Base-by-base conservation (phyloP, 2,797 vertebrate species). In the Stomatorhinus walkeri region DNA sequence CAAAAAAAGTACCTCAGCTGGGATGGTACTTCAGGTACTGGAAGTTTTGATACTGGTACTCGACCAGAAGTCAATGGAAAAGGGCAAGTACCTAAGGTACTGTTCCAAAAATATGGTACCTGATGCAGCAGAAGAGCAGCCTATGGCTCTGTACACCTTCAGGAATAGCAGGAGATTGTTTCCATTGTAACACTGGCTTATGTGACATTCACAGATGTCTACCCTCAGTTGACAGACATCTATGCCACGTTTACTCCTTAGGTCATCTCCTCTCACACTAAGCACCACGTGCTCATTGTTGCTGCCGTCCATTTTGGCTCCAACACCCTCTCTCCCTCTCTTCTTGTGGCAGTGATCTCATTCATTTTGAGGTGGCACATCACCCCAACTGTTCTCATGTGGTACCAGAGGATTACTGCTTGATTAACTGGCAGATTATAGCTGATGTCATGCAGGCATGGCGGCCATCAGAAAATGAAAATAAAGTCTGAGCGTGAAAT, bases 91-190 rank as follows among this genome's bases (percentile, higher is more conserved):
- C 22, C 22, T 0, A 64, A 12, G 28, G 59, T 24, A 64, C 59
- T 3, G 59, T 10, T 3, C 22, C 22, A 28, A n/a, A 56, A n/a
- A n/a, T n/a, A 56, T 56, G 54, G 54, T n/a, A 56, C 19, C 19
- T n/a, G 22, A 24, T 64, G 59, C 59, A 64, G 22, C 12, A 8
- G 22, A 64, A 64, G 24, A 64, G 59, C 59, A 24, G 22, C 22
- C 22, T 24, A 64, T 4, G 22, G 54, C 87, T 54, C 40, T 76
- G 40, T 88, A 72, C 90, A 91, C 90, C 89, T 54, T 22, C 14
- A 51, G 46, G 51, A 83, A 85, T 85, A 64, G 61, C 64, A 40
- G 81, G 19, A 83, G 84, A 49, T 12, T 49, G 64, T 49, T 61
- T 51, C 89, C 76, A 83, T 32, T 36, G 68, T 76, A 28, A 76